A percentile compares a stretch with the other conserved stretches of the same genome.
Conservation (phyloP, 2,113 vertebrate genomes). For the Pterocles orientalis region DNA sequence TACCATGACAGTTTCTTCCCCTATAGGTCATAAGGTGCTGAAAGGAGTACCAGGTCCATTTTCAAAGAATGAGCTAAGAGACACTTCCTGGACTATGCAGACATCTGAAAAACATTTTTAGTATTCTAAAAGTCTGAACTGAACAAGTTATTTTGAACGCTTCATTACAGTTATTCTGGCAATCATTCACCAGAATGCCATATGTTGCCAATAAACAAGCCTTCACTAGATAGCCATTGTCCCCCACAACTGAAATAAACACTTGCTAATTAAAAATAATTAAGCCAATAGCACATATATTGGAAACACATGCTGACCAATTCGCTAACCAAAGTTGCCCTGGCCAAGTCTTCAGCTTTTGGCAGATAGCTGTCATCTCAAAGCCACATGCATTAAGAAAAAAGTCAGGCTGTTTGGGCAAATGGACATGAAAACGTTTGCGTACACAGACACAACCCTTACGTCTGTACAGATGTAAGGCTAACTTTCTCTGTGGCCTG, state of each 20-base stretch:
- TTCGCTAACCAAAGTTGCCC: not conserved
- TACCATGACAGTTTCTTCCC: not conserved
- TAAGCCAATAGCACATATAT: not conserved
- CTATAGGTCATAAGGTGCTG: not conserved
- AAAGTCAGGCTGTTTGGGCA: not conserved
- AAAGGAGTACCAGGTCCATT: not conserved
- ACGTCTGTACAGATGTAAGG: not conserved
- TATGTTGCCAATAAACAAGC: conserved; percentile 35
- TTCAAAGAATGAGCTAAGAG: not conserved
- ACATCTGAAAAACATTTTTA: not conserved
- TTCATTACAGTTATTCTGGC: conserved; percentile 5
- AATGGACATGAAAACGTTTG: not conserved
- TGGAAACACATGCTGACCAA: conserved; percentile 25
- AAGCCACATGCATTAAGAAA: not conserved
- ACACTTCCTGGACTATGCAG: not conserved
- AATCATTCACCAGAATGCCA: not conserved
- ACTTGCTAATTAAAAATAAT: conserved; percentile 37
- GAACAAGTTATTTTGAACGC: not conserved
- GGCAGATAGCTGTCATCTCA: not conserved
- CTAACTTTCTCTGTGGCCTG: not conserved
- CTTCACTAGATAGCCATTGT: conserved; percentile 5
- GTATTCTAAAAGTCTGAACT: not conserved
- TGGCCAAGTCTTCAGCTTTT: conserved; percentile 5
- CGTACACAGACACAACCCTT: not conserved
- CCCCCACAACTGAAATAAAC: not conserved